Percentiles rank a stretch among this genome's conserved stretches.
These are phyloP conservation scores for Willowsia nigromaculata DNA, from an alignment of 2,888 invertebrate species.

Conservation along the genomic window DNA sequence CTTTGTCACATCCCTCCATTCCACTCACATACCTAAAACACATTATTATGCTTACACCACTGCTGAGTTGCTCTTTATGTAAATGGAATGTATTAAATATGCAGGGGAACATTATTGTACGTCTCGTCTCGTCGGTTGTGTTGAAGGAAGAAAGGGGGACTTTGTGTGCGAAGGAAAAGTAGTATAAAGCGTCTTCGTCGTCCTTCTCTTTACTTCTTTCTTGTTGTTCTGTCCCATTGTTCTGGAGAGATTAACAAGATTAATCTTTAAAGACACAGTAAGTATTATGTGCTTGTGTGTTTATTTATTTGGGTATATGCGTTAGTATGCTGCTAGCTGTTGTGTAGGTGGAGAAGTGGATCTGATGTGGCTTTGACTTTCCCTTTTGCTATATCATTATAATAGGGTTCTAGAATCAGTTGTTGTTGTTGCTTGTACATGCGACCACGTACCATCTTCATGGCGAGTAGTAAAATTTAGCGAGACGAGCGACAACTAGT, in stretches of 20 bases:
- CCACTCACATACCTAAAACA: background rate
- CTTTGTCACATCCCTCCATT: background rate
- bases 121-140: background rate
- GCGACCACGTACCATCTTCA: constrained; percentile 63
- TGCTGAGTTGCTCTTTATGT: constrained; percentile 13
- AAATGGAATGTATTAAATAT: constrained; percentile 34
- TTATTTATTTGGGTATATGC: constrained; percentile 15
- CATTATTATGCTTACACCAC: background rate
- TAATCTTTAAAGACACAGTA: constrained; percentile 52
- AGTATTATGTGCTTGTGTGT: constrained; percentile 20
- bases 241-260: constrained; percentile 58
- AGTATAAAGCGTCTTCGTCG: background rate
- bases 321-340: background rate
- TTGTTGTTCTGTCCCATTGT: constrained; percentile 25
- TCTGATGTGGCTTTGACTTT: constrained; percentile 19
- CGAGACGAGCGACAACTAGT: background rate
- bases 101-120: constrained; percentile 16
- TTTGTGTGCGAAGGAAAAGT: background rate
- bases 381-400: background rate
- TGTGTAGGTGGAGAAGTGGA: background rate
- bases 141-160: background rate
- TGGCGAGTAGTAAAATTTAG: constrained; percentile 31
- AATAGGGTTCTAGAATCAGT: background rate
- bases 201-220: constrained; percentile 10
- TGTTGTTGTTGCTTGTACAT: constrained; percentile 15